These are phyloP conservation scores for Corythaeola cristata DNA, from an alignment of 2,113 vertebrate species.

Conservation along the genomic window DNA sequence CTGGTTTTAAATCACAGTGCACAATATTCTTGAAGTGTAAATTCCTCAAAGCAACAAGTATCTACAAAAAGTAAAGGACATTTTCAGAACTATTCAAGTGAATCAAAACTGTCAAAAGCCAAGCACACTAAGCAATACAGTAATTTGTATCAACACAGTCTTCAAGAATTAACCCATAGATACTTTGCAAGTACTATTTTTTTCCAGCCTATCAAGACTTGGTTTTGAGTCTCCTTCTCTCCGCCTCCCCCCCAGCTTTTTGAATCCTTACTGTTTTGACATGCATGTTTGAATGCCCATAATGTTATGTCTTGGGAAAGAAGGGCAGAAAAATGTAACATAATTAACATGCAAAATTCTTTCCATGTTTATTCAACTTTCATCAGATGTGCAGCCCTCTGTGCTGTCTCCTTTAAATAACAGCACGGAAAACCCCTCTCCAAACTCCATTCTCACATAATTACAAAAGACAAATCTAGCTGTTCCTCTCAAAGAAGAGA, in stretches of 20 bases:
- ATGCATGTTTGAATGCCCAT: not conserved
- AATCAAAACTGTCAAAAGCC: not conserved
- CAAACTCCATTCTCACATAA: not conserved
- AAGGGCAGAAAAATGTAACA: not conserved
- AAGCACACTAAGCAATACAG: not conserved
- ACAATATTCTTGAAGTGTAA: constrained; percentile 99
- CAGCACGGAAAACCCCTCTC: not conserved
- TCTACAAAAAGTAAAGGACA: constrained; percentile 75
- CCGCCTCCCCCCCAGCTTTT: not conserved
- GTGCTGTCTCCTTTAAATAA: not conserved
- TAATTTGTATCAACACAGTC: not conserved
- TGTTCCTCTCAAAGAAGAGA: not conserved
- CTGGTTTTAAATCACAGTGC: constrained; percentile 98
- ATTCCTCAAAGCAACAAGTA: constrained; percentile 95
- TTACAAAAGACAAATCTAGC: not conserved
- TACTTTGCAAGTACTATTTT: not conserved
- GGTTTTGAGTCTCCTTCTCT: fast-evolving
- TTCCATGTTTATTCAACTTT: not conserved
- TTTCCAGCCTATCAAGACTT: not conserved
- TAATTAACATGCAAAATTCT: not conserved
- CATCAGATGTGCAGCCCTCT: not conserved
- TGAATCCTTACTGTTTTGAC: not conserved
- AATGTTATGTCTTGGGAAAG: not conserved
- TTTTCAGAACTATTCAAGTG: not conserved
- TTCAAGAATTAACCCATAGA: not conserved